Evolutionary conservation across 2,113 vertebrate species (phyloP).

Genomic region (Brienomyrus longianalis): DNA sequence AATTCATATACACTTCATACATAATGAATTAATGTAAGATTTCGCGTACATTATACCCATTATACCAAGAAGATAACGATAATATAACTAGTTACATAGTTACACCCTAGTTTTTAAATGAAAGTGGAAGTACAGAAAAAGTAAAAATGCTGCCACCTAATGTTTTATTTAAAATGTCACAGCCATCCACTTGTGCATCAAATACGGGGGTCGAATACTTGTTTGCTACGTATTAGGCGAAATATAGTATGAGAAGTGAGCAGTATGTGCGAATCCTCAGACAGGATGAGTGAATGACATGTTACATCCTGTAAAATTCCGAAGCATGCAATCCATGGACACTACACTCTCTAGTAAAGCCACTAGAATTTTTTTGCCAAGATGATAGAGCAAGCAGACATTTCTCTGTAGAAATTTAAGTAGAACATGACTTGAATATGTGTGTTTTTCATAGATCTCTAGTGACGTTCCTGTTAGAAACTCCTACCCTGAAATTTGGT

Average conservation of each 20-base stretch:
- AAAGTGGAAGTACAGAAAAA: neutral
- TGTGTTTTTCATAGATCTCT: no score
- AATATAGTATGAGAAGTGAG: neutral
- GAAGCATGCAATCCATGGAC: neutral
- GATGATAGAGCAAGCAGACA: neutral
- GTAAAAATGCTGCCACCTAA: constrained; percentile 18
- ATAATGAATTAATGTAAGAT: neutral
- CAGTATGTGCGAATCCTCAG: neutral
- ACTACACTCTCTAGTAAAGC: neutral
- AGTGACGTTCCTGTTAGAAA: neutral
- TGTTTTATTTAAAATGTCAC: neutral
- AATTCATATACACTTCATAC: neutral
- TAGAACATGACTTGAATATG: neutral
- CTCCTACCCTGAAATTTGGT: neutral
- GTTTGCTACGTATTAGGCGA: neutral
- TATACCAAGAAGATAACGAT: neutral
- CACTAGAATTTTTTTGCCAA: neutral
- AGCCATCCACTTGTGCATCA: neutral
- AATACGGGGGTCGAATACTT: neutral
- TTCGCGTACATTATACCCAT: neutral
- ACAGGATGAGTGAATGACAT: neutral
- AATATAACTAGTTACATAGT: neutral
- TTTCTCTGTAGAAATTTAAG: neutral
- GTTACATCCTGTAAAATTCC: neutral
- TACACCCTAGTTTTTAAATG: neutral